phyloP scores from a whole-genome alignment of 1,140 invertebrate species.

The Apis dorsata region DNA sequence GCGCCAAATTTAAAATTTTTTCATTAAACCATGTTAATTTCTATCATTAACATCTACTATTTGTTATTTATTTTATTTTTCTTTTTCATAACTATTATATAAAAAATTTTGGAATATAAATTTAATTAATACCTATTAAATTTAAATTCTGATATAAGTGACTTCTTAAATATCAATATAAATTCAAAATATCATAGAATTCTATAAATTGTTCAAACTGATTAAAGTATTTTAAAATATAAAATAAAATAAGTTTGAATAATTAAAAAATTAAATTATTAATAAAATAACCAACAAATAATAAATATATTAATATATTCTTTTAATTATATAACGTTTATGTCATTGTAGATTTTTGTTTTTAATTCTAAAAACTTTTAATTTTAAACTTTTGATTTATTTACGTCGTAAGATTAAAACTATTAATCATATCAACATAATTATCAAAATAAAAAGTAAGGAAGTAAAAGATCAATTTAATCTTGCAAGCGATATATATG shows the following conservation, averaged over 20 bases:
- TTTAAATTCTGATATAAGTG: too few species aligned
- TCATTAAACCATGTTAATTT: not conserved
- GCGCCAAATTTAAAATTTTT: conserved; percentile 49
- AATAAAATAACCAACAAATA: not conserved
- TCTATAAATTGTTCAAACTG: not conserved
- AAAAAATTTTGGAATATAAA: too few species aligned
- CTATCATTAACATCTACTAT: too few species aligned
- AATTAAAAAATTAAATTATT: not conserved
- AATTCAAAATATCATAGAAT: too few species aligned
- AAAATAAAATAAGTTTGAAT: too few species aligned
- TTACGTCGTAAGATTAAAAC: not conserved
- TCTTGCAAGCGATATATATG: too few species aligned
- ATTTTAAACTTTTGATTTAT: not conserved
- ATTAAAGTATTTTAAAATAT: not conserved
- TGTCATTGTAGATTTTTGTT: accelerated
- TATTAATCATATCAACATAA: too few species aligned
- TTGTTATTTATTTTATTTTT: not conserved
- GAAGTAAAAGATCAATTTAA: not conserved
- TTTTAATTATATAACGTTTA: not conserved
- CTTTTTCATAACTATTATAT: accelerated
- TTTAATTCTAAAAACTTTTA: too few species aligned
- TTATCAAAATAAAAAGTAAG: not conserved
- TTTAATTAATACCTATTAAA: too few species aligned
- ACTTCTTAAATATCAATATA: not conserved
- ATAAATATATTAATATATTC: not conserved